Percentiles rank a stretch among this genome's conserved stretches.
These are phyloP conservation scores for Galaxea fascicularis DNA, from an alignment of 92 coral and sea anemone species.

Conservation along the genomic window DNA sequence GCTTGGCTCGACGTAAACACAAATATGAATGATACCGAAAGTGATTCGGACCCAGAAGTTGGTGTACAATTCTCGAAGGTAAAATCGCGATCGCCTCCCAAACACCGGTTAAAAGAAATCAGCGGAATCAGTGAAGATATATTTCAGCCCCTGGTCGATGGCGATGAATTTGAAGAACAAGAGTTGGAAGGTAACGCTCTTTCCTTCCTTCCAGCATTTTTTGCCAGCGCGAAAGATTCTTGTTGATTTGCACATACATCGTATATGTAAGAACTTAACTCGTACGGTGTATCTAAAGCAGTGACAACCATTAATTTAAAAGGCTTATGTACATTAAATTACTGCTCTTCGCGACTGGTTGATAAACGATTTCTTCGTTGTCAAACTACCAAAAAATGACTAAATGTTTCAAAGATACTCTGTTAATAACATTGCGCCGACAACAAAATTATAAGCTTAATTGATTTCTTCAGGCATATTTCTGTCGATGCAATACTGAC, in stretches of 20 bases:
- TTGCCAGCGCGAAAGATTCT: background rate
- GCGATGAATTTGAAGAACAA: constrained; percentile 45
- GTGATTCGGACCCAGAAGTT: background rate
- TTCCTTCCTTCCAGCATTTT: background rate
- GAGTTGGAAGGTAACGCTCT: constrained; percentile 10
- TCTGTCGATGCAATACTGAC: too few species aligned
- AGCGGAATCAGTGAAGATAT: constrained; percentile 20
- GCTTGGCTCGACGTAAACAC: background rate
- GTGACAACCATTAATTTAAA: too few species aligned
- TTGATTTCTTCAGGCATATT: too few species aligned
- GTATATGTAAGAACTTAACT: too few species aligned
- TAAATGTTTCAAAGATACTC: too few species aligned
- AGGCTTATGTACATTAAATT: too few species aligned
- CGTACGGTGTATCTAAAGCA: too few species aligned
- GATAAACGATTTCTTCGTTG: too few species aligned
- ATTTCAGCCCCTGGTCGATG: constrained; percentile 36
- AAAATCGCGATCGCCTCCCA: constrained; percentile 36
- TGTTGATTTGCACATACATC: background rate
- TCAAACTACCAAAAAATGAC: too few species aligned
- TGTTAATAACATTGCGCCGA: too few species aligned
- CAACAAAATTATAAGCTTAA: too few species aligned
- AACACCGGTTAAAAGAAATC: background rate
- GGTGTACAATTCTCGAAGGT: background rate
- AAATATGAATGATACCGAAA: constrained; percentile 3
- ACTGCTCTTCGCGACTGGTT: too few species aligned